A percentile compares a stretch with the other conserved stretches of the same genome.
Evolutionary conservation across 1,140 invertebrate genomes (phyloP).

Genomic region (Teleopsis dalmanni): DNA sequence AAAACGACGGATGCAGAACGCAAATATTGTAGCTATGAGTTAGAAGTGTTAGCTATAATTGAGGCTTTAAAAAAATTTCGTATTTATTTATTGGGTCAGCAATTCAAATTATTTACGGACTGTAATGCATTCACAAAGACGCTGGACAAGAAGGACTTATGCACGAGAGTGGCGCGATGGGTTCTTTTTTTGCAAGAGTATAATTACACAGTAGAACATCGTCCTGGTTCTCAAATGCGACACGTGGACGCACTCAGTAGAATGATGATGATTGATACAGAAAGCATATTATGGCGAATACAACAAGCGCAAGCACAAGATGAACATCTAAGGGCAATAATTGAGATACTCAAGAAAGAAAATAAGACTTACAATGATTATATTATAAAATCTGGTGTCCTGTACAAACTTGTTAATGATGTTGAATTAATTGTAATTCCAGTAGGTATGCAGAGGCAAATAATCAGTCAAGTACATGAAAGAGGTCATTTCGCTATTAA

Average conservation of each 20-base stretch:
- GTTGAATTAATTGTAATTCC: constrained; percentile 25
- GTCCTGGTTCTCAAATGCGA: constrained; percentile 26
- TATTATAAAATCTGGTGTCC: constrained; percentile 14
- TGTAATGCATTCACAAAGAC: constrained; percentile 29
- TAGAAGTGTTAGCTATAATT: no score
- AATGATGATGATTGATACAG: no score
- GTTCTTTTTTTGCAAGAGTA: constrained; percentile 21
- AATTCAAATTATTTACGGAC: constrained; percentile 18
- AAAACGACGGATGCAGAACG: constrained; percentile 39
- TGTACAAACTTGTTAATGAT: constrained; percentile 21
- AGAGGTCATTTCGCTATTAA: constrained; percentile 36
- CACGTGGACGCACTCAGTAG: constrained; percentile 44
- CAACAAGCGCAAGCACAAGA: not conserved
- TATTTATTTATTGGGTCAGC: constrained; percentile 13
- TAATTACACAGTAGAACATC: constrained; percentile 37
- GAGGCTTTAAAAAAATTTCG: constrained; percentile 21
- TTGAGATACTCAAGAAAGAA: not conserved
- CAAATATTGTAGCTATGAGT: constrained; percentile 34
- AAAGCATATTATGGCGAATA: no score
- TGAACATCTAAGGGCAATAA: not conserved
- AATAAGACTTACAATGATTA: constrained; percentile 1
- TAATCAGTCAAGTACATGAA: constrained; percentile 29
- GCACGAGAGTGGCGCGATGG: not conserved
- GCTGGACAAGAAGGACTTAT: constrained; percentile 8
- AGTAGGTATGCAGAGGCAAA: constrained; percentile 24